Conservation (phyloP, 2,797 vertebrate genomes). For the Eutrigla gurnardus region DNA sequence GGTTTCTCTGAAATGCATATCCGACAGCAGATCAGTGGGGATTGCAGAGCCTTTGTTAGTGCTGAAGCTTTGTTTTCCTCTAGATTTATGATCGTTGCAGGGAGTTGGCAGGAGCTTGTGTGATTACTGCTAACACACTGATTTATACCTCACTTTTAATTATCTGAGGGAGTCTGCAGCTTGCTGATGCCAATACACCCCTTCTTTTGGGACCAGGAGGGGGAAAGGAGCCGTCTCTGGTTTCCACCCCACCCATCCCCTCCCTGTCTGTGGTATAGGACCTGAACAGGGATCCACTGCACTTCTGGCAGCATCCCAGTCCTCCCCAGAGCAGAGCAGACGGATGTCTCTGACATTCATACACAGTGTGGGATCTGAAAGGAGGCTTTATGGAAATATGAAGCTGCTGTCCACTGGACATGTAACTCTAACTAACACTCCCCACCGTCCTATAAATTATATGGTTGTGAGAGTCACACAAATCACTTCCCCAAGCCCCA, state of each 20-base stretch:
- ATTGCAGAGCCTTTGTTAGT: conserved; percentile 73
- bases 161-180: conserved; percentile 81
- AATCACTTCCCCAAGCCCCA: conserved; percentile 51
- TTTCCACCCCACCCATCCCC: conserved; percentile 53
- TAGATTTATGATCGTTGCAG: conserved; percentile 82
- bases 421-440: conserved; percentile 71
- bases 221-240: conserved; percentile 44
- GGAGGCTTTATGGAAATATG: conserved; percentile 72
- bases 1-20: conserved; percentile 68
- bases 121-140: conserved; percentile 85
- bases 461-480: conserved; percentile 54
- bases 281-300: conserved; percentile 39
- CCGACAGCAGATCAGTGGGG: conserved; percentile 71
- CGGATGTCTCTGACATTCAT: conserved; percentile 74
- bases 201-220: conserved; percentile 67
- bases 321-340: conserved; percentile 67
- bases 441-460: conserved; percentile 65
- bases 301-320: conserved; percentile 52
- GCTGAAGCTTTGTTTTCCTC: conserved; percentile 80
- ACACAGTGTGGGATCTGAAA: conserved; percentile 67
- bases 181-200: conserved; percentile 72
- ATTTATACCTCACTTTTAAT: conserved; percentile 89
- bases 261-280: conserved; percentile 44
- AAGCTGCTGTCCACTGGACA: conserved; percentile 69
- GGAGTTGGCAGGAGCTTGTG: conserved; percentile 79